These are phyloP conservation scores for Corythaeola cristata DNA, from an alignment of 2,113 vertebrate genomes.

Conservation along the genomic window DNA sequence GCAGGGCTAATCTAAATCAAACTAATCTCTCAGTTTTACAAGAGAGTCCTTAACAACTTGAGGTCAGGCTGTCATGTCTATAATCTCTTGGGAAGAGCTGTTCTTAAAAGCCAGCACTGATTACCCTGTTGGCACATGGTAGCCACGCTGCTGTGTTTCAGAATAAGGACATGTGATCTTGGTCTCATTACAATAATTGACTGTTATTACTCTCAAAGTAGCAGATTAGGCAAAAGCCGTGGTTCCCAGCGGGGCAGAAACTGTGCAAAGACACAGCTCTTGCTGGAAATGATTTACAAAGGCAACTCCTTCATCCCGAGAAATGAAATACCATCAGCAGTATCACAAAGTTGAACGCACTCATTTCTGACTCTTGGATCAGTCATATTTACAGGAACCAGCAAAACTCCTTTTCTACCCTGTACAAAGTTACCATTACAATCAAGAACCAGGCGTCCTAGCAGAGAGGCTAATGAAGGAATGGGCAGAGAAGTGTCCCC, in stretches of 20 bases:
- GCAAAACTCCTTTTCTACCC: not conserved
- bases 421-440: not conserved
- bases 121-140: not conserved
- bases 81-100: not conserved
- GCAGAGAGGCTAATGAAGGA: not conserved
- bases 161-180: not conserved
- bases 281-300: not conserved
- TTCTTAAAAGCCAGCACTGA: not conserved
- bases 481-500: not conserved
- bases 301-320: not conserved
- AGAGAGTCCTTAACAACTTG: not conserved
- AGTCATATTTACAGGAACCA: not conserved
- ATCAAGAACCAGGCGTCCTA: not conserved
- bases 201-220: not conserved
- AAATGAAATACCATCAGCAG: not conserved
- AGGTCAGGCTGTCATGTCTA: not conserved
- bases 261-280: not conserved
- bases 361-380: not conserved
- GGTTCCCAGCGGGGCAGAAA: not conserved
- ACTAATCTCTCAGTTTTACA: not conserved
- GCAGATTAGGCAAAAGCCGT: not conserved
- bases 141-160: not conserved
- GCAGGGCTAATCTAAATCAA: not conserved
- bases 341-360: not conserved
- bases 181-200: not conserved